These are phyloP conservation scores for Slavum lentiscoides DNA, from an alignment of 2,888 invertebrate genomes.

Conservation along the genomic window DNA sequence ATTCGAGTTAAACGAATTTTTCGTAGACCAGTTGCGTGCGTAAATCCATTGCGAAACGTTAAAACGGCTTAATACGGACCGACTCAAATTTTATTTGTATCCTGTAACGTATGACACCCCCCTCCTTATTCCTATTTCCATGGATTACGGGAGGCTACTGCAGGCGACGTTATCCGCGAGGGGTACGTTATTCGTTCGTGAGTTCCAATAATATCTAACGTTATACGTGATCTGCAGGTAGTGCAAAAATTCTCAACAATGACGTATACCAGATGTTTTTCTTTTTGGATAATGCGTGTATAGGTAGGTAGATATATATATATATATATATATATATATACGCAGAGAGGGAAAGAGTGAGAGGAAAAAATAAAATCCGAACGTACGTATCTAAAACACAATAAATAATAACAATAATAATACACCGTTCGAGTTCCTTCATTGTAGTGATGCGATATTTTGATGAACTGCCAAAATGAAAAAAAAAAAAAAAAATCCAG, in stretches of 20 bases:
- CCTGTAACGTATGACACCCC: neutral
- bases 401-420: slow-evolving; percentile 46
- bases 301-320: neutral
- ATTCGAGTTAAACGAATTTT: neutral
- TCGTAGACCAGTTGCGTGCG: neutral
- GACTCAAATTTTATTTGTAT: slow-evolving; percentile 3
- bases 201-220: slow-evolving; percentile 11
- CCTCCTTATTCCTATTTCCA: slow-evolving; percentile 1
- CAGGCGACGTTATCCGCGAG: slow-evolving; percentile 32
- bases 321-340: too few species aligned
- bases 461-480: slow-evolving; percentile 49
- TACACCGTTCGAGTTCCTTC: slow-evolving; percentile 43
- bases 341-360: slow-evolving; percentile 1
- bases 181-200: slow-evolving; percentile 9
- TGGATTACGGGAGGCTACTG: slow-evolving; percentile 34
- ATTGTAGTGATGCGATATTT: slow-evolving; percentile 43
- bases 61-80: slow-evolving; percentile 15
- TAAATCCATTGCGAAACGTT: slow-evolving; percentile 38
- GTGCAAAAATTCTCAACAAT: slow-evolving; percentile 51
- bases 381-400: slow-evolving; percentile 32
- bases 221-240: slow-evolving; percentile 39
- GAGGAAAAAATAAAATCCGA: slow-evolving; percentile 24
- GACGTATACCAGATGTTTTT: slow-evolving; percentile 52
- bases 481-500: slow-evolving; percentile 32
- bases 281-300: slow-evolving; percentile 33